Percentiles rank a stretch among this genome's conserved stretches.
phyloP scores from a whole-genome alignment of 2,888 invertebrate species.

The Pterostichus madidus region DNA sequence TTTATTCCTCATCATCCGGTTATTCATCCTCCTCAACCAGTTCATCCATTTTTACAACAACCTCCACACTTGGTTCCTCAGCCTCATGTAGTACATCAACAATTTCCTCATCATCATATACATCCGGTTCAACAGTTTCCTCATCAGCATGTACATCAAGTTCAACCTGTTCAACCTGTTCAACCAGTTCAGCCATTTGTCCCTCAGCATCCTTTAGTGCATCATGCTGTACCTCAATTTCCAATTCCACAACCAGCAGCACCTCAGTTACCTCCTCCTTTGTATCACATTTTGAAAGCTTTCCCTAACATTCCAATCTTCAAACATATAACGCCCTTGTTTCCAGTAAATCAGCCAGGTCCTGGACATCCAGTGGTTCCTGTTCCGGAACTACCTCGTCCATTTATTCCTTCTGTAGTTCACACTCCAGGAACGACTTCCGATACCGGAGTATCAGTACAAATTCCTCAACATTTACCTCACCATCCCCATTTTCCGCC shows the following conservation, averaged over 20 bases:
- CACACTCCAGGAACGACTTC: background rate
- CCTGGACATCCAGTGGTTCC: background rate
- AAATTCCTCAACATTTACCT: constrained; percentile 54
- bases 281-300: constrained; percentile 29
- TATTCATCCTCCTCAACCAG: constrained; percentile 6
- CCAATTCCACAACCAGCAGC: constrained; percentile 29
- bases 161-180: background rate
- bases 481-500: constrained; percentile 5
- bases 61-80: constrained; percentile 28
- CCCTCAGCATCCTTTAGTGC: constrained; percentile 21
- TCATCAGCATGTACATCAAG: background rate
- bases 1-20: background rate
- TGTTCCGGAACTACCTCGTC: constrained; percentile 20
- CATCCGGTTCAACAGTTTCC: background rate
- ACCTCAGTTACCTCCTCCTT: constrained; percentile 49
- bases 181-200: constrained; percentile 14
- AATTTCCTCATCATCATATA: constrained; percentile 21
- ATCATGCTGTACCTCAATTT: constrained; percentile 20
- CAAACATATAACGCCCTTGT: constrained; percentile 50
- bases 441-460: constrained; percentile 47
- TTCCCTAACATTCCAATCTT: constrained; percentile 32
- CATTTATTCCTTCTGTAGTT: constrained; percentile 4
- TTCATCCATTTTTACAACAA: constrained; percentile 35
- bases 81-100: constrained; percentile 16
- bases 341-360: constrained; percentile 32